Conservation (phyloP, 2,113 vertebrate genomes). For the Heteronetta atricapilla region DNA sequence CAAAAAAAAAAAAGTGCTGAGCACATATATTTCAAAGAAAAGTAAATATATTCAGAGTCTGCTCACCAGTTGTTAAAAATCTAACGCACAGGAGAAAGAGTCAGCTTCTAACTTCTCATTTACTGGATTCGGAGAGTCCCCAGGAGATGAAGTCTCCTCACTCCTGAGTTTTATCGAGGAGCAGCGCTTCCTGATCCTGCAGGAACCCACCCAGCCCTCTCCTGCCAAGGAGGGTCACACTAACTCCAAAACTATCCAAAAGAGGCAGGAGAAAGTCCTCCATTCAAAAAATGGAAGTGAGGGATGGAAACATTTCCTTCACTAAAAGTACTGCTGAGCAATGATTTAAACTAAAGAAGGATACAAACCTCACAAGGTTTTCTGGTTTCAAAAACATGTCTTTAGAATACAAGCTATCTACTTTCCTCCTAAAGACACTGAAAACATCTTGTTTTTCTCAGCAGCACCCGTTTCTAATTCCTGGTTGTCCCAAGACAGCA, state of each 20-base stretch:
- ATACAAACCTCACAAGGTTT: not conserved
- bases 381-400: not conserved
- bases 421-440: not conserved
- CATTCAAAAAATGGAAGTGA: not conserved
- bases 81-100: not conserved
- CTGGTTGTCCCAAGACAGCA: not conserved
- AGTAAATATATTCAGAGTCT: not conserved
- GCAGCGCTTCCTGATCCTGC: not conserved
- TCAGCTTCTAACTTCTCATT: not conserved
- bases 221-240: not conserved
- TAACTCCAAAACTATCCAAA: not conserved
- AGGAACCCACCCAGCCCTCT: not conserved
- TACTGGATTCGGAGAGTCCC: not conserved
- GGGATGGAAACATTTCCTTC: conserved; percentile 7
- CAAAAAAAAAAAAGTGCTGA: not conserved
- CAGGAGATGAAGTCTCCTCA: not conserved
- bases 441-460: not conserved
- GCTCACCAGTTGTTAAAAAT: rapidly evolving
- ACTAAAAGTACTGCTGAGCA: not conserved
- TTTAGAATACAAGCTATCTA: not conserved
- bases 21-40: not conserved
- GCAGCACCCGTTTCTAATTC: not conserved
- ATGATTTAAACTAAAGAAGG: not conserved
- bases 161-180: not conserved
- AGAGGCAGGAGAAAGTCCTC: not conserved